phyloP scores from a whole-genome alignment of 2,797 vertebrate species.

The Emys orbicularis region DNA sequence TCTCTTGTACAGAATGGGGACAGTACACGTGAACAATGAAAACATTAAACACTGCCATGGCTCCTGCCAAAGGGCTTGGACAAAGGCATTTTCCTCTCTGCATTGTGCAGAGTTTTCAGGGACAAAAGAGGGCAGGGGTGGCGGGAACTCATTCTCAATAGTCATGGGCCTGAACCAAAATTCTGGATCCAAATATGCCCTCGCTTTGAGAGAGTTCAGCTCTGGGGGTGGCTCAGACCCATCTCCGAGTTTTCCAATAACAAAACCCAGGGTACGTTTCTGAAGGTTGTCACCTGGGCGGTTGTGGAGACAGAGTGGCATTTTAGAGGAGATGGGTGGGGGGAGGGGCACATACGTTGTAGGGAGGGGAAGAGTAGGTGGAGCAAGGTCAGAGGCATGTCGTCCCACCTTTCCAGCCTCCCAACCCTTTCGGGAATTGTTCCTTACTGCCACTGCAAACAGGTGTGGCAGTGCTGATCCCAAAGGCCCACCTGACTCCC shows the following conservation, averaged over 20 bases:
- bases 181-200: neutral
- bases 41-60: neutral
- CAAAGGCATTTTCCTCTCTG: neutral
- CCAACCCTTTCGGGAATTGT: neutral
- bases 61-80: neutral
- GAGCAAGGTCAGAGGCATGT: neutral
- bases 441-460: neutral
- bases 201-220: neutral
- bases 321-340: neutral
- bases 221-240: neutral
- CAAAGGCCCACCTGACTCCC: neutral
- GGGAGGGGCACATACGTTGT: neutral
- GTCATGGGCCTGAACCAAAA: neutral
- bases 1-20: neutral
- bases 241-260: neutral
- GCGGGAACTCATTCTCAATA: neutral
- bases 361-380: neutral
- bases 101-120: neutral
- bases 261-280: neutral
- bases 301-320: neutral
- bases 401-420: neutral
- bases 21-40: neutral
- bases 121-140: neutral
- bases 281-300: neutral
- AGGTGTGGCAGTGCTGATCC: neutral